Conservation (phyloP, 2,797 vertebrate genomes). For the Poecile montanus region DNA sequence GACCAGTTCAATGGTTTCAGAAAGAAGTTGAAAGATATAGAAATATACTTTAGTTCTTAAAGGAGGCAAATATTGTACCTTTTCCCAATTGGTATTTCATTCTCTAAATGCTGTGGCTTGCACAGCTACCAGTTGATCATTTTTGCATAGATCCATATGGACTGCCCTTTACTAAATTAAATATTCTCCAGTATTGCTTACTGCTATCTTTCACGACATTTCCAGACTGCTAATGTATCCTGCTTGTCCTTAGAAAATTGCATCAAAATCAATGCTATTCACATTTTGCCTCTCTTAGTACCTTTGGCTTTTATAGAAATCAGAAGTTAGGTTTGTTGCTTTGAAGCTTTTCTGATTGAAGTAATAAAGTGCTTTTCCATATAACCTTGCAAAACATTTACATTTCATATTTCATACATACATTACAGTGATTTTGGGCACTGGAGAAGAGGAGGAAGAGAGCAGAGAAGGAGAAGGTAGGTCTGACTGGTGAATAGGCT, state of each 20-base stretch:
- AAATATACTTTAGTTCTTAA: neutral
- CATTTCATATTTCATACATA: neutral
- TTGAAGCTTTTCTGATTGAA: neutral
- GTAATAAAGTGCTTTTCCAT: neutral
- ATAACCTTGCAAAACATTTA: neutral
- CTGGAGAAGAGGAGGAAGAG: neutral
- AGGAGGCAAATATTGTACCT: neutral
- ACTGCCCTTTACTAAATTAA: conserved; percentile 13
- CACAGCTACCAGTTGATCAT: neutral
- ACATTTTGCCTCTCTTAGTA: neutral
- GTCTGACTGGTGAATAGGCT: neutral
- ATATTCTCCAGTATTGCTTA: neutral
- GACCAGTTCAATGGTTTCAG: neutral
- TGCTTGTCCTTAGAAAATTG: neutral
- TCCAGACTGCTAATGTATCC: neutral
- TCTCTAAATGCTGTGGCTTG: neutral
- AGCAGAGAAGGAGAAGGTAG: neutral
- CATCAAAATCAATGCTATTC: neutral
- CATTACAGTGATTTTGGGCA: neutral
- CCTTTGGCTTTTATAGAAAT: neutral
- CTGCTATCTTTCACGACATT: neutral
- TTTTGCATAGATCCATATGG: neutral
- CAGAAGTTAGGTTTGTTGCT: neutral
- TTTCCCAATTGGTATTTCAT: neutral
- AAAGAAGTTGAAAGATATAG: neutral